Conservation (phyloP, 2,113 vertebrate species). For the Neodon shergylaensis region DNA sequence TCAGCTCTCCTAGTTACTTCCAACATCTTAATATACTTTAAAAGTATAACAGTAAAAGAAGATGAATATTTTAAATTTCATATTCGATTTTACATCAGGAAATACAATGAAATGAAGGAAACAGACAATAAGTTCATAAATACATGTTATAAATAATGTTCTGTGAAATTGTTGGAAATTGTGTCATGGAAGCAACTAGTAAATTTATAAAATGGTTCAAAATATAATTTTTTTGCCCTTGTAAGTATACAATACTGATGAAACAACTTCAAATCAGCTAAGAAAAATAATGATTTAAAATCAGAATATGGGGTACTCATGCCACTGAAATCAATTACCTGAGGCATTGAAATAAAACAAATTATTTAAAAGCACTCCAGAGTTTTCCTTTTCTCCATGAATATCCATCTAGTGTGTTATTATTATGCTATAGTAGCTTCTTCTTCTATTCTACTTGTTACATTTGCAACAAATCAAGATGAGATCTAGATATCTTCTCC, state of each 20-base stretch:
- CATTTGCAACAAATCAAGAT: not conserved
- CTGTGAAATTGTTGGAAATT: not conserved
- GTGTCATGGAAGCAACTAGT: not conserved
- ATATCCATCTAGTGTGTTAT: not conserved
- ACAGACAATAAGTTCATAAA: not conserved
- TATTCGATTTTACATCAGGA: slow-evolving; percentile 2
- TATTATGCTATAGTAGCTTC: not conserved
- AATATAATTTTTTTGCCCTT: not conserved
- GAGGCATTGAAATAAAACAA: not conserved
- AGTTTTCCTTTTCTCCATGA: not conserved
- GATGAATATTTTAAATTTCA: not conserved
- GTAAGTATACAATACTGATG: not conserved
- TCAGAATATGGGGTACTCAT: not conserved
- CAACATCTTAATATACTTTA: not conserved
- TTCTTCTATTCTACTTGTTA: not conserved
- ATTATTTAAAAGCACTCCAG: not conserved
- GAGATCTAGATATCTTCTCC: not conserved
- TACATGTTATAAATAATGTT: not conserved
- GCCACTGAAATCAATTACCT: not conserved
- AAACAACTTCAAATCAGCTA: not conserved
- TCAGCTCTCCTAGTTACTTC: not conserved
- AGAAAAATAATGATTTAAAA: not conserved
- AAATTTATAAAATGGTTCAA: not conserved
- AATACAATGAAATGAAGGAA: not conserved
- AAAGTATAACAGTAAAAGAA: not conserved